Conservation (phyloP, 2,113 vertebrate genomes). For the Melanocharis versteri region DNA sequence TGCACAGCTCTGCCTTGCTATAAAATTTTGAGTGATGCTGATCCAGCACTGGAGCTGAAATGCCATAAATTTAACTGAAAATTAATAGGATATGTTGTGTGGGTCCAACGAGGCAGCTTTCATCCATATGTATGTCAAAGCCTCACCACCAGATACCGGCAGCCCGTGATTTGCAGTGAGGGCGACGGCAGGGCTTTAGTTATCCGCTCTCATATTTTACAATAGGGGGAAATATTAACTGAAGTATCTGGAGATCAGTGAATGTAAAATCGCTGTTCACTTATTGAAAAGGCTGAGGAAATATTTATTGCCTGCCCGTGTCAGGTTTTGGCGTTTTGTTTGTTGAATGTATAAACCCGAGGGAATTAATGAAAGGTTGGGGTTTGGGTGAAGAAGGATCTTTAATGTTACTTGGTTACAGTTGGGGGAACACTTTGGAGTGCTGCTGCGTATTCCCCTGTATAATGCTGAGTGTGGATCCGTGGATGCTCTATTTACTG, state of each 20-base stretch:
- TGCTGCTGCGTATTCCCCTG: not conserved
- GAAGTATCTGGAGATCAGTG: constrained; percentile 51
- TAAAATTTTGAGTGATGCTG: constrained; percentile 56
- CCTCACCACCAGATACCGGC: constrained; percentile 44
- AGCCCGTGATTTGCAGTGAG: constrained; percentile 55
- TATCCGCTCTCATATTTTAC: constrained; percentile 57
- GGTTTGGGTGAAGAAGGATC: not conserved
- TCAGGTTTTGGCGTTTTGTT: constrained; percentile 48
- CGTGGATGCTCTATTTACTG: not conserved
- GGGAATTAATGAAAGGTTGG: constrained; percentile 41
- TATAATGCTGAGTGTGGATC: not conserved
- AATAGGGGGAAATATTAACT: constrained; percentile 55
- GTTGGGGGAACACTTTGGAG: constrained; percentile 20
- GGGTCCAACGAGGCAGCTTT: constrained; percentile 55
- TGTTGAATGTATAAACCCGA: constrained; percentile 31
- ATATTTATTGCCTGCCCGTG: constrained; percentile 8
- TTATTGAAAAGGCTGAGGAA: constrained; percentile 55
- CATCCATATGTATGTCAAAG: constrained; percentile 62
- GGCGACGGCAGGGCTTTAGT: constrained; percentile 23
- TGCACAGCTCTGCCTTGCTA: not conserved
- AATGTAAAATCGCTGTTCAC: constrained; percentile 41
- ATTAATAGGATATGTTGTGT: constrained; percentile 66
- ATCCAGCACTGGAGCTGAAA: constrained; percentile 37
- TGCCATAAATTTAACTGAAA: constrained; percentile 56
- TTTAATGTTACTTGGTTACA: not conserved